These are phyloP conservation scores for Coboldia fuscipes DNA, from an alignment of 1,140 invertebrate species.

Conservation along the genomic window DNA sequence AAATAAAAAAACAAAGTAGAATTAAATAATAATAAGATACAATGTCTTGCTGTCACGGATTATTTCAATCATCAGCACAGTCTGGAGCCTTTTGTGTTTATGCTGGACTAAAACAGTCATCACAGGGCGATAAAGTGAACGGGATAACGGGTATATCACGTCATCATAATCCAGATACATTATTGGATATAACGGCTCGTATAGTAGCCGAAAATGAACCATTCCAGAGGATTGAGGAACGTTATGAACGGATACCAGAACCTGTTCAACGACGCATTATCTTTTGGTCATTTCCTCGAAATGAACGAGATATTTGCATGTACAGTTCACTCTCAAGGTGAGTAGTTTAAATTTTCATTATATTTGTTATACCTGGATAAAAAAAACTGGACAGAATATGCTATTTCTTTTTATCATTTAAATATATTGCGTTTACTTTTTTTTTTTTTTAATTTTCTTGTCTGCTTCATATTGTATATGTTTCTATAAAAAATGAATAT, in stretches of 20 bases:
- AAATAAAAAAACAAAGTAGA: neutral
- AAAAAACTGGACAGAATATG: too few species aligned
- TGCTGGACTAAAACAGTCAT: neutral
- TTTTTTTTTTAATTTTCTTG: too few species aligned
- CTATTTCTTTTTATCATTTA: too few species aligned
- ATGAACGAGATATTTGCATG: conserved; percentile 73
- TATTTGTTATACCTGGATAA: too few species aligned
- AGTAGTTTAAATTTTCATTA: too few species aligned
- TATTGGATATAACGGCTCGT: conserved; percentile 64
- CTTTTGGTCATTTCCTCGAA: conserved; percentile 71
- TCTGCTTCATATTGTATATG: too few species aligned
- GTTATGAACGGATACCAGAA: conserved; percentile 67
- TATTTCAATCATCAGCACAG: neutral
- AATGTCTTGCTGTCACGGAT: conserved; percentile 2
- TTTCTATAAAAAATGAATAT: too few species aligned
- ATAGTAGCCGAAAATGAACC: conserved; percentile 64
- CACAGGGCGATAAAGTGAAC: neutral
- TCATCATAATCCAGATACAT: conserved; percentile 25
- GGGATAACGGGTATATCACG: neutral
- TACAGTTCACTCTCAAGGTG: conserved; percentile 55
- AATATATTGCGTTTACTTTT: too few species aligned
- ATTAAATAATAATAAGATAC: too few species aligned
- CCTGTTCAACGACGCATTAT: conserved; percentile 70
- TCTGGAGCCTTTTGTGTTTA: neutral
- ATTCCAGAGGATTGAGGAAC: conserved; percentile 69